These are phyloP conservation scores for Phengaris alcon DNA, from an alignment of 2,888 invertebrate species.

Conservation along the genomic window DNA sequence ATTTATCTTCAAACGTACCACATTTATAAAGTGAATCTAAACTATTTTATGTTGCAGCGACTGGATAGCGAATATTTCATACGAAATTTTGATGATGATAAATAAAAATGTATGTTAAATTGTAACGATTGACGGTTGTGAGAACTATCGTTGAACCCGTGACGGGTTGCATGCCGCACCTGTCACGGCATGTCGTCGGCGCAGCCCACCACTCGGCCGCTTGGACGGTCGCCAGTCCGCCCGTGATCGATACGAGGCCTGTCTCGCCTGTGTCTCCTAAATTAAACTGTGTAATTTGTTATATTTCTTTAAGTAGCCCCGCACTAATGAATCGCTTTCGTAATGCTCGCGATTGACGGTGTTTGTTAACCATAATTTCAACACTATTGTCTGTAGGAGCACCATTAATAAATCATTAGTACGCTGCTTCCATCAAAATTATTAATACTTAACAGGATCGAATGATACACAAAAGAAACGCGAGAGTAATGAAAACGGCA, in stretches of 20 bases:
- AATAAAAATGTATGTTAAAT: conserved; percentile 26
- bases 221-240: conserved; percentile 71
- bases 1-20: conserved; percentile 32
- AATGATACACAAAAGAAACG: conserved; percentile 43
- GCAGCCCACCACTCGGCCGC: conserved; percentile 73
- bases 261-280: conserved; percentile 76
- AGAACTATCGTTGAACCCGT: conserved; percentile 57
- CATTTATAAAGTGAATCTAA: conserved; percentile 25
- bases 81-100: conserved; percentile 20
- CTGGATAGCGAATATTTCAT: conserved; percentile 17
- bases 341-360: conserved; percentile 48
- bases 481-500: conserved; percentile 52
- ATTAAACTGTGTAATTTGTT: conserved; percentile 77
- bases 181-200: conserved; percentile 71
- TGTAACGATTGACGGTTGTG: conserved; percentile 42
- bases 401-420: conserved; percentile 29
- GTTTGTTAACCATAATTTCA: conserved; percentile 38
- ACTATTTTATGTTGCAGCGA: conserved; percentile 17
- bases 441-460: conserved; percentile 37
- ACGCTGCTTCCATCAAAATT: conserved; percentile 31
- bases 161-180: conserved; percentile 77
- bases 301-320: conserved; percentile 68
- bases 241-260: conserved; percentile 70
- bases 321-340: conserved; percentile 62
- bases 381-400: conserved; percentile 28